These are phyloP conservation scores for Aspidiotus destructor DNA, from an alignment of 2,888 invertebrate species.

Conservation along the genomic window DNA sequence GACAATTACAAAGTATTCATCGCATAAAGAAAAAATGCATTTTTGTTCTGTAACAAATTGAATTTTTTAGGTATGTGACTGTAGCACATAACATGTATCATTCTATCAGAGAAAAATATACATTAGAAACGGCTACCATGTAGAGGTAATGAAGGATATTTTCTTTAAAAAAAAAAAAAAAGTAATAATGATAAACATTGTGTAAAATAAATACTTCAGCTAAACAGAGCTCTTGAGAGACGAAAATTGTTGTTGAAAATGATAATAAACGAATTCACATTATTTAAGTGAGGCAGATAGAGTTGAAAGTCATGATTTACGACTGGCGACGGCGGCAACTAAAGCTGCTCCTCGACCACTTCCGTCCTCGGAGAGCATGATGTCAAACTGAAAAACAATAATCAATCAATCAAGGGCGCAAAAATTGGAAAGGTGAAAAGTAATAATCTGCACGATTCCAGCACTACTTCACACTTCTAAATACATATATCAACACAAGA, in stretches of 20 bases:
- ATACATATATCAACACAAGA: too few species aligned
- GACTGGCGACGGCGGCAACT: conserved; percentile 75
- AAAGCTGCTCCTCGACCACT: conserved; percentile 93
- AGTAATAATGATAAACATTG: not conserved
- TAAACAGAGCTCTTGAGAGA: conserved; percentile 21
- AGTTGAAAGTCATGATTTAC: conserved; percentile 4
- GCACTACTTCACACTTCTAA: too few species aligned
- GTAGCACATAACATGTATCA: too few species aligned
- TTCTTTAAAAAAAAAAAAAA: conserved; percentile 3
- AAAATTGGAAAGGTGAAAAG: too few species aligned
- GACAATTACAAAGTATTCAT: not conserved
- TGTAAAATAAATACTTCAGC: conserved; percentile 31
- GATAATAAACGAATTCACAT: not conserved
- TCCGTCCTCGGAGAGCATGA: conserved; percentile 92
- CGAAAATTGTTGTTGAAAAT: conserved; percentile 8
- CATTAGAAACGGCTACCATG: too few species aligned
- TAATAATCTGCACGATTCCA: too few species aligned
- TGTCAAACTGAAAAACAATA: conserved; percentile 57
- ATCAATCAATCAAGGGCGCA: too few species aligned
- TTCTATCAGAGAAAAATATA: too few species aligned
- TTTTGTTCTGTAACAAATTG: not conserved
- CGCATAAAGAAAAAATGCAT: conserved; percentile 12
- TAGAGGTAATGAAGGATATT: too few species aligned
- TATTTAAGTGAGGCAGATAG: not conserved
- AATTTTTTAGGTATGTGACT: too few species aligned